Evolutionary conservation across 2,113 vertebrate genomes (phyloP), one percentile per base, ranked within the genome.

Genomic region (Nycticorax nycticorax): DNA sequence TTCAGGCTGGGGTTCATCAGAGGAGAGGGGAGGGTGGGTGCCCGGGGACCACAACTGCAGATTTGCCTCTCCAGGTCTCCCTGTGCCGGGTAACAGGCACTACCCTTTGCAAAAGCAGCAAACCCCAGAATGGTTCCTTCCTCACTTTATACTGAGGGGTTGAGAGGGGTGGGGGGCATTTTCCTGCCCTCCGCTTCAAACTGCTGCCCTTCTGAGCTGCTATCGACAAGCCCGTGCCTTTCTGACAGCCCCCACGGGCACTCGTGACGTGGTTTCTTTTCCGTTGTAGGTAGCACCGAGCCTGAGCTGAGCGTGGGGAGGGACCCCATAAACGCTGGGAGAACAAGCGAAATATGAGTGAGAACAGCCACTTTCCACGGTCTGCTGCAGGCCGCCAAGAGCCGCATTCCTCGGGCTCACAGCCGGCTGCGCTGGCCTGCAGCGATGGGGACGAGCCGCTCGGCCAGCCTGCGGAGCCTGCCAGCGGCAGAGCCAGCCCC

Each of bases 321-420:
- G 33, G 73, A 89, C 33, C 75, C 72, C 9, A 0, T 17, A 1
- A 79, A 63, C 12, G 0, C 68, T 4, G 91, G 64, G 63, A 78
- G 41, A 27, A 37, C 1, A 22, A 77, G 47, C 28, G 16, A 95
- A 97, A 67, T 22, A 97, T 97, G 97, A 97, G 93, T 21, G 63
- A 92, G 62, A 62, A 11, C 80, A 59, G 84, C 64, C 87, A 30
- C 43, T 13, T 67, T 6, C 76, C 96, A 11, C 8, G 68, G 2
- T 3, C 64, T 2, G 78, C 41, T 1, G 14, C 57, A 2, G 78
- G 59, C 2, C 4, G 43, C 75, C 3, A 85, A 43, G 91, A 94
- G 73, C 91, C 41, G 72, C 94, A 12, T 19, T 79, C 66, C 89
- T 69, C 35, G 8, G 89, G 91, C 92, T 73, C 67, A 1, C 84